Evolutionary conservation across 2,113 vertebrate species (phyloP), one percentile per base, ranked within the genome.

Genomic region (Neogale vison): DNA sequence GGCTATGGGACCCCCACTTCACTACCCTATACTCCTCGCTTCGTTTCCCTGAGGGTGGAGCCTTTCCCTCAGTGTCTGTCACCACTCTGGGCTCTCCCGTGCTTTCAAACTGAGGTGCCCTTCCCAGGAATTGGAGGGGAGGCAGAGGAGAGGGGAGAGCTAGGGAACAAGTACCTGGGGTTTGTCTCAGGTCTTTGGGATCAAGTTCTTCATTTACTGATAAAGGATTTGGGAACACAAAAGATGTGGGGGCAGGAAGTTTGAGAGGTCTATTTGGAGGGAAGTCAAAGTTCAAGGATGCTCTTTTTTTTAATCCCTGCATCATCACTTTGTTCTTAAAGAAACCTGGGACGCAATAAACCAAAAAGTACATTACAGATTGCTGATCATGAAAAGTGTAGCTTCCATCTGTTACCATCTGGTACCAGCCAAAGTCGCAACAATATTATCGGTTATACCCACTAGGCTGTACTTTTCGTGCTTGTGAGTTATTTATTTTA

Each of bases 51-150:
- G 97, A 98, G 55, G 97, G 87, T 1, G 98, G 98, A n/a, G 42
- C 89, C 63, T 98, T 98, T 13, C 94, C 97, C 34, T 9, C 96
- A 4, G 45, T 97, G 13, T 34, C 97, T 0, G 69, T 96, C 31
- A 10, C 95, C 50, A 4, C 97, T 18, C 94, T 98, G 97, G 97
- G 97, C 61, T 98, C 96, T 31, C 93, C 98, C 26, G 98, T 98
- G 98, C 98, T 97, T 91, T 98, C 97, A 65, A 98, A 93, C 84
- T 98, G 97, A 98, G 92, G 36, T 45, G 23, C 55, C 74, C 65
- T 77, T 80, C 45, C 84, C 34, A 72, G 21, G 52, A 94, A 39
- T 23, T 15, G 50, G 14, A 5, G 52, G 52, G 24, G 50, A 47
- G 69, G 67, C 74, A 39, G 86, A 90, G 85, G 59, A 47, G 7